Evolutionary conservation across 2,113 vertebrate species (phyloP), one percentile per base, ranked within the genome.

Genomic region (Chamaetylas fuelleborni): DNA sequence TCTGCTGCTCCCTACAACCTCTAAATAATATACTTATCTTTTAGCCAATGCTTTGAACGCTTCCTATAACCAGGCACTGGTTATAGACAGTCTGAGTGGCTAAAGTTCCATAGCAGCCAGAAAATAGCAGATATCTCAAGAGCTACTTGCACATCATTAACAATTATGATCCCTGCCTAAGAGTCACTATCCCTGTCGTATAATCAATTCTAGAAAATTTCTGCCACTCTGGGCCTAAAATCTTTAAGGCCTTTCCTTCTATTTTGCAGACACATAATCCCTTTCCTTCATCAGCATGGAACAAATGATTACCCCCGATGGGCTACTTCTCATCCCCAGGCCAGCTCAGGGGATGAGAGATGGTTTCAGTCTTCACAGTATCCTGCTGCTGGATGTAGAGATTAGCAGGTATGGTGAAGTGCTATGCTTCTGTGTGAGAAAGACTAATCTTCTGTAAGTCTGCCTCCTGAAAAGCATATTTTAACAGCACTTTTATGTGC

Each of bases 161-260:
- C 66, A 81, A 23, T 9, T 57, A n/a, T 0, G 3, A 56, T 36
- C 26, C 26, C 28, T 45, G 36, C 8, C 43, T 67, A 0, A 0
- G 13, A 18, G 51, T 76, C 40, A 31, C 29, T 13, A 43, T 47
- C 17, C 5, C 4, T 38, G 9, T 34, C 0, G 0, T 43, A 34
- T 14, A 16, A 91, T 56, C 36, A 65, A 6, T 73, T 56, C 51
- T 47, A 70, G 34, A 81, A 78, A 60, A 84, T 64, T 69, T 81
- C 54, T 81, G 26, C 5, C 14, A 33, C 25, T 61, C 15, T 8
- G 65, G 11, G 4, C 13, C 40, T 71, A 64, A 87, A 36, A 56
- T 17, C 81, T 53, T 42, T 72, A 47, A 76, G 50, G 20, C 7
- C 6, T 33, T 64, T 78, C 15, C 28, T 91, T 89, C 60, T 71